Evolutionary conservation across 2,888 invertebrate species (phyloP), one percentile per base, ranked within the genome.

Genomic region (Habrosyne pyritoides): DNA sequence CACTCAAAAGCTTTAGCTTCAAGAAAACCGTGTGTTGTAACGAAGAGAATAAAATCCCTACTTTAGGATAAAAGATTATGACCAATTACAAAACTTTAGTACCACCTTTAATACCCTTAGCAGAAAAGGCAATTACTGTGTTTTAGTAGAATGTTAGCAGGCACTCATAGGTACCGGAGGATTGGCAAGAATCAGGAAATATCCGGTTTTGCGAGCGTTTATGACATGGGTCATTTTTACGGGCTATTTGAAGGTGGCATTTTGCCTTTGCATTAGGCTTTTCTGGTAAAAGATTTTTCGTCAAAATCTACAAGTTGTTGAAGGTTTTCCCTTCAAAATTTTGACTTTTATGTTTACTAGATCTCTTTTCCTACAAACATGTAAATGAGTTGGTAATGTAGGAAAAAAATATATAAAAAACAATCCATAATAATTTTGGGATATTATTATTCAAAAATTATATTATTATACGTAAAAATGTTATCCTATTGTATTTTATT

Each of bases 111-210:
- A 21, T 12, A 2, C 22, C 18, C 10, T 50, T n/a, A 14, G 10
- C 6, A 30, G 8, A 18, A 50, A 30, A 50, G 28, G 28, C 50
- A 30, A 50, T 50, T 30, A 50, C 50, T 28, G 22, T 47, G 26
- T 50, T 30, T 50, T 28, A 30, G 28, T 50, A 21, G 50, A 50
- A 50, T 50, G 28, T 28, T 50, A 30, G 30, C 6, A 50, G 24
- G 30, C 18, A 50, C 50, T 14, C 18, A 42, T 60, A 51, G 57
- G 59, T 54, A 60, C 42, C 26, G n/a, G 57, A 58, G 55, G 53
- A 64, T 54, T 58, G 53, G 55, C 57, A 46, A 54, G 68, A 59
- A 64, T 73, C 67, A 73, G 58, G 58, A 71, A 73, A 72, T 71
- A 66, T 72, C 66, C 73, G 71, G 61, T 46, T 53, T 36, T 53